Percentiles rank a stretch among this genome's conserved stretches.
phyloP scores from a whole-genome alignment of 2,113 vertebrate species.

The Hassar affinis region DNA sequence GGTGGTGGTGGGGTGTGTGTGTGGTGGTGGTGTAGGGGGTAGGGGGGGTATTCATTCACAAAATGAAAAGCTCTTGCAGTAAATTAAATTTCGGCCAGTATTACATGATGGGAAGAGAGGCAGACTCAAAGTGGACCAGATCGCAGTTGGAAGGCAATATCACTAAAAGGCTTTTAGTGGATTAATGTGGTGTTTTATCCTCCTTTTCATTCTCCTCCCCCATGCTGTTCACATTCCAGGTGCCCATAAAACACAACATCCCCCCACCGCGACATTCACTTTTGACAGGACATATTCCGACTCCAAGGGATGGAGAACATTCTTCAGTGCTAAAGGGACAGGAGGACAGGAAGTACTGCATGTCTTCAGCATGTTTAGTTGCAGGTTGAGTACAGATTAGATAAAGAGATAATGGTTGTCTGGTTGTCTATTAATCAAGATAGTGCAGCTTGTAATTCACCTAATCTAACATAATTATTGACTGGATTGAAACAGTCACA shows the following conservation, averaged over 20 bases:
- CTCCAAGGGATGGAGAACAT: slow-evolving; percentile 53
- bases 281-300: slow-evolving; percentile 53
- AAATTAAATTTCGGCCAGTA: slow-evolving; percentile 78
- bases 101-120: slow-evolving; percentile 72
- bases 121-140: slow-evolving; percentile 62
- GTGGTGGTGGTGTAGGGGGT: not conserved
- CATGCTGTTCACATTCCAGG: slow-evolving; percentile 48
- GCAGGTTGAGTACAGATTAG: not conserved
- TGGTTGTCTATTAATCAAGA: not conserved
- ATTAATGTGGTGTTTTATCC: slow-evolving; percentile 74
- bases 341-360: not conserved
- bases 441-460: not conserved
- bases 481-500: not conserved
- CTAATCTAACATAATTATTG: not conserved
- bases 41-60: slow-evolving; percentile 67
- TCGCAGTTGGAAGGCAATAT: slow-evolving; percentile 76
- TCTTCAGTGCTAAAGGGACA: slow-evolving; percentile 25
- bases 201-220: slow-evolving; percentile 4
- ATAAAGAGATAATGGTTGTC: not conserved
- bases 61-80: slow-evolving; percentile 78
- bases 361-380: not conserved
- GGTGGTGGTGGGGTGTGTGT: not conserved
- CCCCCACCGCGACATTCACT: slow-evolving; percentile 65
- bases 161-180: slow-evolving; percentile 82
- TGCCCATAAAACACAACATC: slow-evolving; percentile 68